Percentiles rank a stretch among this genome's conserved stretches.
Evolutionary conservation across 2,888 invertebrate genomes (phyloP).

Genomic region (Lycocerus yunnanus): DNA sequence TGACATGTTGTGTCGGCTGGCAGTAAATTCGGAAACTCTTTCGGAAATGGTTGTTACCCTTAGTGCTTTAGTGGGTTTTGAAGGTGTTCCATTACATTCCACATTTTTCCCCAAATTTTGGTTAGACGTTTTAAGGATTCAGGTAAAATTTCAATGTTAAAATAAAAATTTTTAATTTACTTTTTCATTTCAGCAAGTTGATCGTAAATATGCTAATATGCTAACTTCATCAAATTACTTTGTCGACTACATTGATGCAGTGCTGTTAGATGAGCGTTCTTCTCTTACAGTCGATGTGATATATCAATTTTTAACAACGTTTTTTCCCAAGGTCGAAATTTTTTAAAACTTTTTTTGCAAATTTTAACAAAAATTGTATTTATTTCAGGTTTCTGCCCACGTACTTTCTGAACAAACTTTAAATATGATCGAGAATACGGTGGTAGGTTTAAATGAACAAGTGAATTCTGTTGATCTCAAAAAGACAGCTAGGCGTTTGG

Average conservation of each 20-base stretch:
- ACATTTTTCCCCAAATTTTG: constrained; percentile 90
- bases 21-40: constrained; percentile 85
- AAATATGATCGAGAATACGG: constrained; percentile 64
- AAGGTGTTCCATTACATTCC: constrained; percentile 86
- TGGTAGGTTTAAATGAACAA: constrained; percentile 63
- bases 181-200: constrained; percentile 63
- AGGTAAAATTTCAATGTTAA: constrained; percentile 50
- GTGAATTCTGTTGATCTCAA: constrained; percentile 59
- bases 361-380: background rate
- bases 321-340: constrained; percentile 82
- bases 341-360: background rate
- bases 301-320: constrained; percentile 85
- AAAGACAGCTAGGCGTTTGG: constrained; percentile 58
- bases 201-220: constrained; percentile 80
- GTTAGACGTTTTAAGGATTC: constrained; percentile 83
- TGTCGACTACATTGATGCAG: constrained; percentile 89
- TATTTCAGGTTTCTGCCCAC: constrained; percentile 61
- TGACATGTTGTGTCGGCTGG: constrained; percentile 84
- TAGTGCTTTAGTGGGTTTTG: constrained; percentile 88
- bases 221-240: constrained; percentile 81
- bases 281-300: constrained; percentile 84
- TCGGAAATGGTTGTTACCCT: constrained; percentile 84
- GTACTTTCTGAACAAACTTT: constrained; percentile 65
- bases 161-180: background rate
- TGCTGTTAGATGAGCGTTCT: constrained; percentile 83